These are phyloP conservation scores for Adelognathus sp. DNA, from an alignment of 2,888 invertebrate species.

Conservation along the genomic window DNA sequence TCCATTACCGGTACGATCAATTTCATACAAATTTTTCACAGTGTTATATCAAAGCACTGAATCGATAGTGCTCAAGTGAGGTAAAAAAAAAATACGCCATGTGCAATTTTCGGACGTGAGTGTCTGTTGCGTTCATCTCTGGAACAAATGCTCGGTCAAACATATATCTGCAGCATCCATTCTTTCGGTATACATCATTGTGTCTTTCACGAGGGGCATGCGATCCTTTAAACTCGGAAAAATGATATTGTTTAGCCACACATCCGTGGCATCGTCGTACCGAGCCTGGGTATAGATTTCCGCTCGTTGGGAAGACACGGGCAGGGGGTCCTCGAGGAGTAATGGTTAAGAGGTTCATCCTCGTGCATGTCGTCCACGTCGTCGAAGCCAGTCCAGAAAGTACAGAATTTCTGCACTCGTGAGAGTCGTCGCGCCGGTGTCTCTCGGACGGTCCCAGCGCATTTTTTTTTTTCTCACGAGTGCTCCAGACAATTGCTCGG, in stretches of 20 bases:
- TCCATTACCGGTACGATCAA: no score
- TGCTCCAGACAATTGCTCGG: conserved; percentile 76
- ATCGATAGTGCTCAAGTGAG: no score
- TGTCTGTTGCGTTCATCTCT: neutral
- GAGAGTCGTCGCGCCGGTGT: conserved; percentile 54
- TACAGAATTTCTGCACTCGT: conserved; percentile 59
- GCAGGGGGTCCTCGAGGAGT: conserved; percentile 22
- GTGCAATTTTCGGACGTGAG: no score
- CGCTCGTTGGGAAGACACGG: conserved; percentile 41
- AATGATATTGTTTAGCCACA: conserved; percentile 1
- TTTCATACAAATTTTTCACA: no score
- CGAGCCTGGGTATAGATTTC: conserved; percentile 39
- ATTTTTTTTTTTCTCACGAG: conserved; percentile 70
- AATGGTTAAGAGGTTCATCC: conserved; percentile 31
- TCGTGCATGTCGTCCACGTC: conserved; percentile 25
- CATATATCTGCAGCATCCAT: neutral
- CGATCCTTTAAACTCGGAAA: neutral
- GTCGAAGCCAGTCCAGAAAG: conserved; percentile 31
- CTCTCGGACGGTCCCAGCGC: conserved; percentile 38
- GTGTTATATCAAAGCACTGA: no score
- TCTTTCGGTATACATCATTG: neutral
- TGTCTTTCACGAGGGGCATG: neutral
- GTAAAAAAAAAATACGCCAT: no score
- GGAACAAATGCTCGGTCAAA: neutral
- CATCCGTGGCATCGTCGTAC: conserved; percentile 3